Conservation (phyloP, 1,140 invertebrate genomes). For the Araneus ventricosus region DNA sequence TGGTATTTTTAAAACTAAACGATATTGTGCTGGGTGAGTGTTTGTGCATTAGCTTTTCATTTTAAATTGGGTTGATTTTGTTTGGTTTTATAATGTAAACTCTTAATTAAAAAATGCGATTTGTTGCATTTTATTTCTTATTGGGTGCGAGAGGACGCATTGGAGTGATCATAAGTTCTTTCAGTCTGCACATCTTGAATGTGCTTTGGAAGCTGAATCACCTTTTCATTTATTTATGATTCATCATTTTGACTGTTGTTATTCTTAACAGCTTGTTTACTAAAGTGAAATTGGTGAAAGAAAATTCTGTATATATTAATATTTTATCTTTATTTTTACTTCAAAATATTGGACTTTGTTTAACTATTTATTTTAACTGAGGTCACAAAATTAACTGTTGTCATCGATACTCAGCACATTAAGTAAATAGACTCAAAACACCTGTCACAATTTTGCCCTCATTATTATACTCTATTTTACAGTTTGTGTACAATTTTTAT, state of each 20-base stretch:
- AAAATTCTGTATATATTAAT: no score
- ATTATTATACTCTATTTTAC: not conserved
- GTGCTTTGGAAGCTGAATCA: not conserved
- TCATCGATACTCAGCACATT: no score
- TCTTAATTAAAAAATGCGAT: not conserved
- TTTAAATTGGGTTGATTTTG: not conserved
- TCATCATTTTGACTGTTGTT: not conserved
- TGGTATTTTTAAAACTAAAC: not conserved
- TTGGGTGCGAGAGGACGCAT: not conserved
- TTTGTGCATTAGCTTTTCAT: not conserved
- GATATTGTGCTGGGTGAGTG: not conserved
- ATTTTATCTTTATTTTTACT: no score
- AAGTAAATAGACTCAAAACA: no score
- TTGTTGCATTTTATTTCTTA: not conserved
- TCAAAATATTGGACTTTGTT: no score
- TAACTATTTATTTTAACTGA: no score
- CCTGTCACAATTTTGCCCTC: not conserved
- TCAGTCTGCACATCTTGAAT: not conserved
- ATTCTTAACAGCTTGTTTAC: no score
- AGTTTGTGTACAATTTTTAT: not conserved
- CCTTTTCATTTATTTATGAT: constrained; percentile 27
- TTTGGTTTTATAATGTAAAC: not conserved
- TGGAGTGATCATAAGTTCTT: not conserved
- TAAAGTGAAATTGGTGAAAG: no score
- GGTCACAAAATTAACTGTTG: no score